These are phyloP conservation scores for Pantherophis guttatus DNA, from an alignment of 2,113 vertebrate genomes.

Conservation along the genomic window DNA sequence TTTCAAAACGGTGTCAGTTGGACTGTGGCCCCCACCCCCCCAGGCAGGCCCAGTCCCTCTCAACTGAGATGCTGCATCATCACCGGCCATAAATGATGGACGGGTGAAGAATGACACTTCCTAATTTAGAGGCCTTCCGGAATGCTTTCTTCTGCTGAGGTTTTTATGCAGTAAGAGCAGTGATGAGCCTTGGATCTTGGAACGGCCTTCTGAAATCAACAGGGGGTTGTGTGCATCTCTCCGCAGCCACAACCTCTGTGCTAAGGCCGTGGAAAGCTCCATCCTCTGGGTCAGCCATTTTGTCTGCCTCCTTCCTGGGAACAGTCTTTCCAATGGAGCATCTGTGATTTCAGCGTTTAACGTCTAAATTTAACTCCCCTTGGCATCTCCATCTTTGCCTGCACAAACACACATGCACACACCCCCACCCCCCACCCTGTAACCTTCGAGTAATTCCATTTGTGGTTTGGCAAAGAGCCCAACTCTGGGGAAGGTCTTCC, in stretches of 20 bases:
- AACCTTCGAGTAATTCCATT: not conserved
- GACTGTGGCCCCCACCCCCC: not conserved
- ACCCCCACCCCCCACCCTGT: not conserved
- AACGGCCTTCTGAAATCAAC: not conserved
- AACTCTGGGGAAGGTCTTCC: accelerated
- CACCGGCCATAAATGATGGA: not conserved
- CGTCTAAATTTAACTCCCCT: slow-evolving; percentile 31
- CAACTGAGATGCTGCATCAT: not conserved
- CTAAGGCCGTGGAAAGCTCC: not conserved
- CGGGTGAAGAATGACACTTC: not conserved
- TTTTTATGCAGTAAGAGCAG: not conserved
- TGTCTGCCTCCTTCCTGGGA: not conserved
- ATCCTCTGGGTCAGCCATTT: accelerated
- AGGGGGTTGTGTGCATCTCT: not conserved
- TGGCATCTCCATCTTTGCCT: not conserved
- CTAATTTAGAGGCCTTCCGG: not conserved
- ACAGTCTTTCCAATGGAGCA: not conserved
- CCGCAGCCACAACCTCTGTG: not conserved
- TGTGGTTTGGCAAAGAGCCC: slow-evolving; percentile 23
- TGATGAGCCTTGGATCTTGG: not conserved
- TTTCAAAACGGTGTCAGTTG: not conserved
- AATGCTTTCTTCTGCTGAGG: not conserved
- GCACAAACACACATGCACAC: not conserved
- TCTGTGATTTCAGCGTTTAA: not conserved
- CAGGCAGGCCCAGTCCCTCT: not conserved